Conservation (phyloP, 2,888 invertebrate genomes). For the Phytoseiulus persimilis region DNA sequence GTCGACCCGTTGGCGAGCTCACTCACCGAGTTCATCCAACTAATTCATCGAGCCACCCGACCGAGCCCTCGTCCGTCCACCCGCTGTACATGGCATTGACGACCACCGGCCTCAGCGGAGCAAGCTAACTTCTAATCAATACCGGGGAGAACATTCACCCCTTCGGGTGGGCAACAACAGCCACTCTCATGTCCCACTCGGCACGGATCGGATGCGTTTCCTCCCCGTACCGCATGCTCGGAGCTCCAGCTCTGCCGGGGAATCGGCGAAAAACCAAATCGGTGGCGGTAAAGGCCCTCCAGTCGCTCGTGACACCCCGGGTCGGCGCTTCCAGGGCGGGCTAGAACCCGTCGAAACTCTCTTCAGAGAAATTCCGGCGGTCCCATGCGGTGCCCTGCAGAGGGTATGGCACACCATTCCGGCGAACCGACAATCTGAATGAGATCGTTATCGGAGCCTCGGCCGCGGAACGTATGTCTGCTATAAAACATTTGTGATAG, state of each 20-base stretch:
- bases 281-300: no score
- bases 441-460: background rate
- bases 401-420: background rate
- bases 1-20: no score
- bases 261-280: no score
- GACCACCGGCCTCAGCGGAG: no score
- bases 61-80: background rate
- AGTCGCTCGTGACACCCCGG: no score
- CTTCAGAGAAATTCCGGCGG: background rate
- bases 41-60: background rate
- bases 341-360: background rate
- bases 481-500: background rate
- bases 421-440: background rate
- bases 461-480: background rate
- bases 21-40: no score
- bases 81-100: no score
- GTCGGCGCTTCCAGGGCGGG: no score
- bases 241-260: no score
- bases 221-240: no score
- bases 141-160: background rate
- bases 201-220: no score
- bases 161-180: background rate
- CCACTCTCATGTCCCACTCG: no score
- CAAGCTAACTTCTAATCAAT: background rate
- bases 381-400: background rate